Base-by-base conservation (phyloP, 2,113 vertebrate genomes). In the Dryoscopus gambensis region DNA sequence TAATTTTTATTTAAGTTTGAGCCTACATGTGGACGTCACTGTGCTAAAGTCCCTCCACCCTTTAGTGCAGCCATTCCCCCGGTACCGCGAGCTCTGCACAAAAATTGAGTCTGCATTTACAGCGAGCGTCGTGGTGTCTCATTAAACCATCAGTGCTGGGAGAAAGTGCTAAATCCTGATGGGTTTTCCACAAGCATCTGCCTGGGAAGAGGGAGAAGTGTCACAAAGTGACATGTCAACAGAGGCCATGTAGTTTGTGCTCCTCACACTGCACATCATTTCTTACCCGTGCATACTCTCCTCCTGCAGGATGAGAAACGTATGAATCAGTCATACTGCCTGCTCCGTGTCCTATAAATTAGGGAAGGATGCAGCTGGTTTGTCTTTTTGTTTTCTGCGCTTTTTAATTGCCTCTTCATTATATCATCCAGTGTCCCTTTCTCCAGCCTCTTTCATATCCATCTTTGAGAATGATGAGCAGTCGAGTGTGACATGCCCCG, bases 381-480 rank as follows among this genome's bases (percentile, higher is more conserved):
- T 94, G 75, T 81, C 68, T 92, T 93, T 84, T 84, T 13, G 2
- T 75, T 94, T 95, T 67, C 79, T 62, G 17, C 64, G 85, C 82
- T 91, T 67, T 70, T 93, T 95, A 96, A 95, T 90, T 86, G 90
- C 83, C 35, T 74, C 68, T 95, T 87, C 79, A 63, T 96, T 96
- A 83, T 92, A 70, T 92, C 78, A 64, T 91, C 78, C 77, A 46
- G 67, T 23, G 13, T 94, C 89, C 71, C 89, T 80, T 91, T 95
- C 92, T 93, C 59, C 82, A 94, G 52, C 64, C 59, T 76, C 78
- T 91, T 88, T 90, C 92, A 23, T 84, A 93, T 94, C 95, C 82
- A 55, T 96, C 87, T 96, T 69, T 11, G 67, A 96, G 91, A 94
- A 68, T 76, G 94, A 95, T 96, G 96, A 96, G 92, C 91, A 94